A percentile compares a stretch with the other conserved stretches of the same genome.
Conservation (phyloP, 1,140 invertebrate genomes). For the Eupeodes corollae region DNA sequence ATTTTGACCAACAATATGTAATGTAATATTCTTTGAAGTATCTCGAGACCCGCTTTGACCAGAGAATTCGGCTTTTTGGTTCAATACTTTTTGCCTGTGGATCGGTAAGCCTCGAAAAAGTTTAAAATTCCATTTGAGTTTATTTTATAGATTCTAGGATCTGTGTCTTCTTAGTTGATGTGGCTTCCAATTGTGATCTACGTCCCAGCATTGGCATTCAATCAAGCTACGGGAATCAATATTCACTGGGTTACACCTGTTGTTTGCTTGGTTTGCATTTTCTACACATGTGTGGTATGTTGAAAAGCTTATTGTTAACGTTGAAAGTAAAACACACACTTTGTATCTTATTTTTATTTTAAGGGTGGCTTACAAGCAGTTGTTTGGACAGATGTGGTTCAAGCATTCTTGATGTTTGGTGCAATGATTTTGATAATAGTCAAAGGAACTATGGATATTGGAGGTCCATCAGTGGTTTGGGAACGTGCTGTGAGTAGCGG, state of each 20-base stretch:
- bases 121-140: not conserved
- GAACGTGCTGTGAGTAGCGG: slow-evolving; percentile 54
- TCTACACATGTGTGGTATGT: slow-evolving; percentile 82
- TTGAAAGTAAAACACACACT: not conserved
- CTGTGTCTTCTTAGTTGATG: slow-evolving; percentile 40
- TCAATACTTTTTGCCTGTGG: slow-evolving; percentile 58
- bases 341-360: not conserved
- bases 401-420: slow-evolving; percentile 72
- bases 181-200: slow-evolving; percentile 58
- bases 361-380: slow-evolving; percentile 90
- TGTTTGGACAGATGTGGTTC: slow-evolving; percentile 87
- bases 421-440: slow-evolving; percentile 68
- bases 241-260: slow-evolving; percentile 71
- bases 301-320: not conserved
- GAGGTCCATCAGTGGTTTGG: slow-evolving; percentile 60
- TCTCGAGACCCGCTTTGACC: slow-evolving; percentile 63
- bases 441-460: slow-evolving; percentile 67
- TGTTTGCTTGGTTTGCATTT: slow-evolving; percentile 80
- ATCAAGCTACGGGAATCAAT: slow-evolving; percentile 74
- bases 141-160: not conserved
- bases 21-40: slow-evolving; percentile 50
- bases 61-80: slow-evolving; percentile 57
- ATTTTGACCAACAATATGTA: too few species aligned
- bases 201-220: slow-evolving; percentile 55
- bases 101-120: slow-evolving; percentile 44